These are phyloP conservation scores for Lycorma delicatula DNA, from an alignment of 1,140 invertebrate species.

Conservation along the genomic window DNA sequence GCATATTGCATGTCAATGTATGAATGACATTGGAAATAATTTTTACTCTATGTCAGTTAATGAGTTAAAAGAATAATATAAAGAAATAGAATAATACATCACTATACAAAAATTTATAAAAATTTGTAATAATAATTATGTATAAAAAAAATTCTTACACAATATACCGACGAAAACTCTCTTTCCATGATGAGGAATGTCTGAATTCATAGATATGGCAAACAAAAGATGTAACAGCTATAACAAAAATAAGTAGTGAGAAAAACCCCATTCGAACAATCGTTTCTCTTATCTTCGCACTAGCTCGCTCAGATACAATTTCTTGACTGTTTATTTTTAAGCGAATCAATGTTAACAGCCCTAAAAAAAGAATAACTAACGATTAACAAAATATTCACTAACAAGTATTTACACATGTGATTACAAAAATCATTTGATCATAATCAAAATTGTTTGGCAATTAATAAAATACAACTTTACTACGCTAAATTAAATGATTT, in stretches of 20 bases:
- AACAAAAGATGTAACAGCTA: conserved; percentile 66
- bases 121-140: too few species aligned
- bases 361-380: conserved; percentile 30
- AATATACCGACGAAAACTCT: conserved; percentile 65
- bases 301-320: conserved; percentile 69
- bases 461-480: too few species aligned
- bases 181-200: conserved; percentile 60
- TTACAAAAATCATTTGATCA: too few species aligned
- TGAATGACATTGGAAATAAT: too few species aligned
- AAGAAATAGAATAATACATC: too few species aligned
- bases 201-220: conserved; percentile 74
- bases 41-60: too few species aligned
- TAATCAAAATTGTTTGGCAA: too few species aligned
- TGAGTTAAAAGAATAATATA: too few species aligned
- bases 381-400: conserved; percentile 10
- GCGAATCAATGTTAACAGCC: conserved; percentile 59
- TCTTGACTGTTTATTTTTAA: conserved; percentile 70
- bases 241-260: conserved; percentile 48
- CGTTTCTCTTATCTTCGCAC: conserved; percentile 70
- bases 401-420: too few species aligned
- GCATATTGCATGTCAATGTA: too few species aligned
- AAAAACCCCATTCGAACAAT: conserved; percentile 70
- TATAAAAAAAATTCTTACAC: conserved; percentile 72
- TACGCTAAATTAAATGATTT: too few species aligned
- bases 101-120: too few species aligned